Conservation (phyloP, 2,888 invertebrate species). For the Atrina japonica region DNA sequence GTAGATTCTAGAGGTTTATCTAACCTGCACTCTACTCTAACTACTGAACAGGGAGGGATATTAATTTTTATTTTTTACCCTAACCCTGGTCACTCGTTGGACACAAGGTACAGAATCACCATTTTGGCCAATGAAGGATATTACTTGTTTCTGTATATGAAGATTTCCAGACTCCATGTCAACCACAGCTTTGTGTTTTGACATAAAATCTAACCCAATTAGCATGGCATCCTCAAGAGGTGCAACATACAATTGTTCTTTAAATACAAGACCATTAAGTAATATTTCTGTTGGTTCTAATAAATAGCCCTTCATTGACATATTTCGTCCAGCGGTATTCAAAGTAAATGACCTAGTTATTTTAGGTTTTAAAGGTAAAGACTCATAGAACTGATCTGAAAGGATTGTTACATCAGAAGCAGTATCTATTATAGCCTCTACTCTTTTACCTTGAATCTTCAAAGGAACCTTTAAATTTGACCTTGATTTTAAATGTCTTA, state of each 20-base stretch:
- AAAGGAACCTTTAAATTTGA: too few relatives aligned
- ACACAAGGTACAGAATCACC: background rate
- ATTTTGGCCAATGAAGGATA: background rate
- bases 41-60: too few relatives aligned
- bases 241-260: background rate
- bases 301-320: slow-evolving; percentile 36
- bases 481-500: too few relatives aligned
- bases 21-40: background rate
- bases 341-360: slow-evolving; percentile 26
- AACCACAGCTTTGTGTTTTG: background rate
- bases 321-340: slow-evolving; percentile 36
- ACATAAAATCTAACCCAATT: background rate
- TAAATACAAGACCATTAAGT: slow-evolving; percentile 4
- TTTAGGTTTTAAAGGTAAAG: slow-evolving; percentile 18
- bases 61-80: too few relatives aligned
- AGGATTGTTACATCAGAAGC: slow-evolving; percentile 47
- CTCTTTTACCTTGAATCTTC: background rate
- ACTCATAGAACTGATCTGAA: slow-evolving; percentile 37
- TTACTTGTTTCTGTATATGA: background rate
- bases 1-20: slow-evolving; percentile 1
- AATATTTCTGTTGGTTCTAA: slow-evolving; percentile 28
- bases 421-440: slow-evolving; percentile 14
- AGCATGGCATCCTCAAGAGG: slow-evolving; percentile 5
- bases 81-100: background rate
- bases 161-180: background rate